Percentiles rank a stretch among this genome's conserved stretches.
phyloP scores from a whole-genome alignment of 64 coral and sea anemone genomes.

The Montipora efflorescens region DNA sequence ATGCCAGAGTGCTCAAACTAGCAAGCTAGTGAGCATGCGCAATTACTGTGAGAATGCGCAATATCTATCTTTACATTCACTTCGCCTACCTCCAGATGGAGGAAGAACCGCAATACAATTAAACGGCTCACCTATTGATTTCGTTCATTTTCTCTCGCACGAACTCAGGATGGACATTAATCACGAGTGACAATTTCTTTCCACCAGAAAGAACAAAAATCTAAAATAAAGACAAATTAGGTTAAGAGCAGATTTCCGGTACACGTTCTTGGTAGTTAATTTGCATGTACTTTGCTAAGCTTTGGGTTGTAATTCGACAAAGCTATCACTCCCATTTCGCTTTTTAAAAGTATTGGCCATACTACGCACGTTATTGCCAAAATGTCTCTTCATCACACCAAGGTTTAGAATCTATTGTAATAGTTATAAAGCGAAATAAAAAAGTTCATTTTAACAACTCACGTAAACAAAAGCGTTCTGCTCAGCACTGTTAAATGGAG shows the following conservation, averaged over 20 bases:
- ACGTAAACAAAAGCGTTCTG: conserved; percentile 38
- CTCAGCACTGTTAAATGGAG: conserved; percentile 31
- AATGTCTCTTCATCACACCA: too few species aligned
- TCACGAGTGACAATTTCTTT: conserved; percentile 16
- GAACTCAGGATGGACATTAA: conserved; percentile 12
- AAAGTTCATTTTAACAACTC: neutral
- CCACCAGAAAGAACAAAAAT: conserved; percentile 30
- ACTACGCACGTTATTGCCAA: too few species aligned
- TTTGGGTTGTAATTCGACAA: neutral
- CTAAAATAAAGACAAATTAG: neutral
- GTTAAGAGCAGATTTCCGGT: neutral
- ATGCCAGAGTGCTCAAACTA: too few species aligned
- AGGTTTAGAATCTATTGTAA: too few species aligned
- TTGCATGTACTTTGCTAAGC: neutral
- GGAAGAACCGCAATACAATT: neutral
- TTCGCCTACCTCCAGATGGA: neutral
- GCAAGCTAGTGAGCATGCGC: too few species aligned
- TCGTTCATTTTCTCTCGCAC: conserved; percentile 24
- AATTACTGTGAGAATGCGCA: too few species aligned
- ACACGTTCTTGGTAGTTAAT: too few species aligned
- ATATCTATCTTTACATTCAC: too few species aligned
- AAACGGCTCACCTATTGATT: conserved; percentile 2
- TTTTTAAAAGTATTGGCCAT: too few species aligned
- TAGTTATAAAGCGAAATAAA: neutral
- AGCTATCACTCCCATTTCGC: neutral